A percentile compares a stretch with the other conserved stretches of the same genome.
Evolutionary conservation across 1,140 invertebrate species (phyloP).

Genomic region (Thaumetopoea pityocampa): DNA sequence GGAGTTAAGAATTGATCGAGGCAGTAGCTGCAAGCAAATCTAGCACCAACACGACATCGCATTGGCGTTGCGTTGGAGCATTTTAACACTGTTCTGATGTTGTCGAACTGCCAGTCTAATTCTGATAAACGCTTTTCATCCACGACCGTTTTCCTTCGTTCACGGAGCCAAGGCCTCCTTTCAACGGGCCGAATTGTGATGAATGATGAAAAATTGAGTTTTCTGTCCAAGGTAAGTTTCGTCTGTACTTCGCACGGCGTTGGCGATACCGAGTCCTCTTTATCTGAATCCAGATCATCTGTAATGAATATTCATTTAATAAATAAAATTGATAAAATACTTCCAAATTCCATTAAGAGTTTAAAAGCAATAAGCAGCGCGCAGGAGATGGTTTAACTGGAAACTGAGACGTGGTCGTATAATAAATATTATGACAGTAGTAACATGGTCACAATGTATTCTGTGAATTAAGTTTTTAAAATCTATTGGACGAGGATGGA

Average conservation of each 20-base stretch:
- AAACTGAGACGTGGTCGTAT: no score
- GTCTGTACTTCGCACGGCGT: constrained; percentile 1
- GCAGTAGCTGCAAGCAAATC: constrained; percentile 37
- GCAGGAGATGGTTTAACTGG: no score
- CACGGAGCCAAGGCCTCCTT: constrained; percentile 12
- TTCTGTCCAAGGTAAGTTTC: constrained; percentile 9
- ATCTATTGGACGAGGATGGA: no score
- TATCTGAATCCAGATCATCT: constrained; percentile 9
- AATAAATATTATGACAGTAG: no score
- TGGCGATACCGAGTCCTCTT: not conserved
- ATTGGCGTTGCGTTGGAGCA: constrained; percentile 41
- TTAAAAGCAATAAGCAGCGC: no score
- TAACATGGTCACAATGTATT: no score
- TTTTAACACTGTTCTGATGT: constrained; percentile 30
- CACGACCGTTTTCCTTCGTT: constrained; percentile 13
- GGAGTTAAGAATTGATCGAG: constrained; percentile 26
- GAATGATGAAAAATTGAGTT: constrained; percentile 22
- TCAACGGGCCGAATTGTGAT: constrained; percentile 17
- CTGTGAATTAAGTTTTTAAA: no score
- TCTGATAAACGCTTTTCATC: constrained; percentile 17
- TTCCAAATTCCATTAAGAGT: no score
- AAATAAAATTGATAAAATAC: no score
- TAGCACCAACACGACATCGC: constrained; percentile 20
- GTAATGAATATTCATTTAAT: no score
- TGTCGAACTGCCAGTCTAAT: constrained; percentile 34